Percentiles rank a stretch among this genome's conserved stretches.
Evolutionary conservation across 2,888 invertebrate species (phyloP).

Genomic region (Drosophila stalkeri): DNA sequence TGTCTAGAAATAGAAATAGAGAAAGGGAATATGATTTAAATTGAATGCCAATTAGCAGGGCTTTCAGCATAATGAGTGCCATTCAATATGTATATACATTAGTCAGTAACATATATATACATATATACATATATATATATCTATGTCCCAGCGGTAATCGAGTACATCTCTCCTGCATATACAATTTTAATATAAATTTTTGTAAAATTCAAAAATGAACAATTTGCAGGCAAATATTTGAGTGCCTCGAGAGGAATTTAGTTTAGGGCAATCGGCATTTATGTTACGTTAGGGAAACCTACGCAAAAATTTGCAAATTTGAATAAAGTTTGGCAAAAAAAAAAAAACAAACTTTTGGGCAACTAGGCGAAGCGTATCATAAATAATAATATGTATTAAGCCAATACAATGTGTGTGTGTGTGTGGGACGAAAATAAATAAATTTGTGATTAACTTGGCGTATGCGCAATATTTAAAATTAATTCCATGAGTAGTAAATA

Average conservation of each 20-base stretch:
- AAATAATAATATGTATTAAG: constrained; percentile 30
- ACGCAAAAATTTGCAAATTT: constrained; percentile 11
- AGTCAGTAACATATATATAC: neutral
- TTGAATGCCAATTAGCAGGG: neutral
- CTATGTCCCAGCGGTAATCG: neutral
- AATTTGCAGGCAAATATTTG: neutral
- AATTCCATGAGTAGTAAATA: neutral
- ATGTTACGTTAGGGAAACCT: constrained; percentile 23
- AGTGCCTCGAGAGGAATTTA: constrained; percentile 28
- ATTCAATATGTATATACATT: neutral
- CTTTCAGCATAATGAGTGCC: constrained; percentile 6
- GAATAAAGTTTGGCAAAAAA: constrained; percentile 1
- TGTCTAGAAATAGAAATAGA: neutral
- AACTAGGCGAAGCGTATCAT: neutral
- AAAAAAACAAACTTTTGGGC: too few relatives aligned
- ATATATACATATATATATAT: neutral
- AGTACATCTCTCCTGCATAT: neutral
- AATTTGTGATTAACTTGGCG: neutral
- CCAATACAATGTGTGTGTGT: neutral
- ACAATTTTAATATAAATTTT: constrained; percentile 29
- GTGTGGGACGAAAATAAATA: neutral
- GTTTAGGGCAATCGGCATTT: constrained; percentile 23
- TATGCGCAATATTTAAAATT: neutral
- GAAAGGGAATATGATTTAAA: neutral
- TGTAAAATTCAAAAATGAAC: neutral